Evolutionary conservation across 2,113 vertebrate genomes (phyloP), one percentile per base, ranked within the genome.

Genomic region (Pholis gunnellus): DNA sequence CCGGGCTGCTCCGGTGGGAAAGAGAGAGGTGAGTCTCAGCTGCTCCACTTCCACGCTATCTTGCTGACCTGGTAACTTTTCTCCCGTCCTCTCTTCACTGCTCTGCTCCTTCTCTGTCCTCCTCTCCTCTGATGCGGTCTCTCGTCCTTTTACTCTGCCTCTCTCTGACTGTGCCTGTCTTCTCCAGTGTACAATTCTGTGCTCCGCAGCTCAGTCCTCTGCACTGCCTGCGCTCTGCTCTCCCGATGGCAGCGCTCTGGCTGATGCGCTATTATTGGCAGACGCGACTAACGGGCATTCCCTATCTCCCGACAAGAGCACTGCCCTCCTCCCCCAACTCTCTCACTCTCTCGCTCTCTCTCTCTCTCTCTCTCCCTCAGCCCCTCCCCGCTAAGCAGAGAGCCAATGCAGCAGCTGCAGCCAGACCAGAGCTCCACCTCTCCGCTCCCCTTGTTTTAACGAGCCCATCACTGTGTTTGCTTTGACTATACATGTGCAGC

Each of bases 271-370:
- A 96, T 95, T 94, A 95, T 93, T 94, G 72, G 94, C 95, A 96
- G 95, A 95, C 91, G 93, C 96, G 94, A 94, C 94, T 94, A 89
- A 94, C 91, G 91, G 95, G 95, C 96, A 96, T 95, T 95, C 95
- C 95, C 94, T 95, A 85, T 93, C 94, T 94, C 93, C 75, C 89
- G 93, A 94, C 94, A 89, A 94, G 93, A 95, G 86, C 77, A 20
- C 85, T 92, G 78, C 89, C 75, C 91, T 78, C 86, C 78, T 90
- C 86, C 92, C 87, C 91, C 82, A 83, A 86, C 91, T 88, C 60
- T 84, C 86, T 89, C 69, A 17, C 61, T 40, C 82, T 79, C 42
- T 77, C 76, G 86, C 91, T 73, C 42, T 77, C 76, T 86, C 91
- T 73, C 84, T 73, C 77, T 29, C 81, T 72, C 67, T 57, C 92